Evolutionary conservation across 2,797 vertebrate genomes (phyloP), one percentile per base, ranked within the genome.

Genomic region (Silurus lanzhouensis): DNA sequence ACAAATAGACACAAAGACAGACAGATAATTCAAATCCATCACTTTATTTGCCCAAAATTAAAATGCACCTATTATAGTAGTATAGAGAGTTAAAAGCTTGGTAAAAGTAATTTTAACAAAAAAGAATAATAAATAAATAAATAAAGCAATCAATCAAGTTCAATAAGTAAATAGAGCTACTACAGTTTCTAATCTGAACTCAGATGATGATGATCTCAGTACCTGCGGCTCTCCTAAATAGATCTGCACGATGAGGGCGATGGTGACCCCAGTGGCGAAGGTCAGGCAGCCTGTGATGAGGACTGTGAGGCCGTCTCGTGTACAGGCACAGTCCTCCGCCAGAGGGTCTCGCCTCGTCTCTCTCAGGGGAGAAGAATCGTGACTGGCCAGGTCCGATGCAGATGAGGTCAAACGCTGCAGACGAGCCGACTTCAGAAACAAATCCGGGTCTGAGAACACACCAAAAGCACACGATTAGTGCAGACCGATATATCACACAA

Each of bases 211-310:
- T 9, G 22, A 13, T 13, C 46, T 48, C 20, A 22, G 70, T n/a
- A 25, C 93, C 97, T 99, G 98, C 74, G 97, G 97, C 89, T 98
- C 97, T 84, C 98, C 98, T 75, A 99, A 97, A 92, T 99, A 99
- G 92, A 99, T 98, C 94, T 99, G 98, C 95, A 99, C 96, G 88
- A 99, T 95, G 58, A 99, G 96, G 7, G 98, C 98, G 64, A 99
- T 93, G 0, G 98, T 99, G 90, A 99, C 97, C 0, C 97, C 98
- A 0, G 94, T 97, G 85, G 98, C 98, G 0, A 99, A 99, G 75
- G 98, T 99, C 86, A 99, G 95, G 89, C 98, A 98, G 89, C 98
- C 98, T 0, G 98, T 99, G 92, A 99, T 97, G 89, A 99, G 99
- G 92, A 99, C 95, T 0, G 97, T 99, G 85, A 99, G 95, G 70